Percentiles rank a stretch among this genome's conserved stretches.
phyloP scores from a whole-genome alignment of 2,797 vertebrate species.

The Epinephelus awoara region DNA sequence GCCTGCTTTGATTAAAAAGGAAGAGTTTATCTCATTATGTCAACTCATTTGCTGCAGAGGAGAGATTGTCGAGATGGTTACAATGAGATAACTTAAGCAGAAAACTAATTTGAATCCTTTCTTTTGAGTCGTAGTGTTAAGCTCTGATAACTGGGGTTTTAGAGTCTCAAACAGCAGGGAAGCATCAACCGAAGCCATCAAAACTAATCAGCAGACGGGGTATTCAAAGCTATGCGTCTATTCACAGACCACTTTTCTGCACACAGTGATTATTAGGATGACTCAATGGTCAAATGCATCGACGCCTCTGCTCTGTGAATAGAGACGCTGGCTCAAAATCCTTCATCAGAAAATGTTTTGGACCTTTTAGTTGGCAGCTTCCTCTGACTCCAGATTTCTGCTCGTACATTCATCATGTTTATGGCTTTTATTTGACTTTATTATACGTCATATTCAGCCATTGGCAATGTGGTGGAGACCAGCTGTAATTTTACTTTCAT shows the following conservation, averaged over 20 bases:
- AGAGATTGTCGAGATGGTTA: constrained; percentile 22
- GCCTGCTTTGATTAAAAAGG: constrained; percentile 45
- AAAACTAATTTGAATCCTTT: constrained; percentile 39
- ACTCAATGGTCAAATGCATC: constrained; percentile 13
- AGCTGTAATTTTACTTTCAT: not conserved
- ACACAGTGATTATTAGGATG: not conserved
- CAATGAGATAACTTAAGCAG: constrained; percentile 36
- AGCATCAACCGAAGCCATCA: not conserved
- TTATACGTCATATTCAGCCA: not conserved
- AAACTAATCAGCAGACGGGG: not conserved
- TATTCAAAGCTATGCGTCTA: not conserved
- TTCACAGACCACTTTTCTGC: not conserved
- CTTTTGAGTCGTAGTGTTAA: constrained; percentile 15
- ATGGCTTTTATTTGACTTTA: not conserved
- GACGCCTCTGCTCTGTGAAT: not conserved
- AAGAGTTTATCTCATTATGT: constrained; percentile 49
- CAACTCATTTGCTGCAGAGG: constrained; percentile 47
- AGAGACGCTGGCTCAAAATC: not conserved
- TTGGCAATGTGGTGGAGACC: not conserved
- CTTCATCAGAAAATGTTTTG: not conserved
- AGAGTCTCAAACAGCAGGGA: constrained; percentile 19
- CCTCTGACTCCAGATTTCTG: not conserved
- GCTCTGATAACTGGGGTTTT: constrained; percentile 39
- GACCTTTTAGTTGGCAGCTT: not conserved
- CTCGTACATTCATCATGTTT: not conserved